A percentile compares a stretch with the other conserved stretches of the same genome.
Evolutionary conservation across 2,888 invertebrate species (phyloP).

Genomic region (Cactoblastis cactorum): DNA sequence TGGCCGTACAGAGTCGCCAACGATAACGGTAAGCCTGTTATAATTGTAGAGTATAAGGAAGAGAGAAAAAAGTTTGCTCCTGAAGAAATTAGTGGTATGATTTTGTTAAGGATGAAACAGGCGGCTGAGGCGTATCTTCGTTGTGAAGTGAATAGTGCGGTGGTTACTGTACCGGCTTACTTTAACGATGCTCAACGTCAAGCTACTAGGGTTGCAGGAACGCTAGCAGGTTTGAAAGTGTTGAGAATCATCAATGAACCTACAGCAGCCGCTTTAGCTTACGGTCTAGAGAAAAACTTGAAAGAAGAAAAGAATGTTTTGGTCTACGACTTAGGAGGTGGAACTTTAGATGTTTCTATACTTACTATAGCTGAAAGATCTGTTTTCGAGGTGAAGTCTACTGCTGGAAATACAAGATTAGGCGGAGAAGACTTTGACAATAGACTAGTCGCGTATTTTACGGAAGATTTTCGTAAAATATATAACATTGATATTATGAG

Average conservation of each 20-base stretch:
- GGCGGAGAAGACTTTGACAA: conserved; percentile 67
- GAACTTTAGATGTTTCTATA: conserved; percentile 57
- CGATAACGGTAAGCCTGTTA: conserved; percentile 55
- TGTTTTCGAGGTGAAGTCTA: conserved; percentile 51
- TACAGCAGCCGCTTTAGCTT: conserved; percentile 58
- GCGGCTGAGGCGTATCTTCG: conserved; percentile 49
- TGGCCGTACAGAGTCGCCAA: conserved; percentile 50
- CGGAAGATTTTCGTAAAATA: conserved; percentile 50
- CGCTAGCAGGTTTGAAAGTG: conserved; percentile 53
- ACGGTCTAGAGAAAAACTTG: conserved; percentile 41
- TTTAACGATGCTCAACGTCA: conserved; percentile 57
- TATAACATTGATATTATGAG: conserved; percentile 38
- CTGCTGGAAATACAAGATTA: conserved; percentile 46
- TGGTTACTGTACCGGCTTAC: conserved; percentile 62
- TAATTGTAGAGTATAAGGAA: conserved; percentile 46
- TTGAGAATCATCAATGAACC: conserved; percentile 57
- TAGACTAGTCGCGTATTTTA: conserved; percentile 51
- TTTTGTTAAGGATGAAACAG: conserved; percentile 56
- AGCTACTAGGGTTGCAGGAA: conserved; percentile 49
- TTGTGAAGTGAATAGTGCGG: conserved; percentile 47
- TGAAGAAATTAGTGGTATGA: conserved; percentile 59
- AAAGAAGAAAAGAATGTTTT: conserved; percentile 42
- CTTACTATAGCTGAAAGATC: conserved; percentile 42
- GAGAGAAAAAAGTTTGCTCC: conserved; percentile 45
- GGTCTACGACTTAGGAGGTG: conserved; percentile 60